Percentiles rank a stretch among this genome's conserved stretches.
phyloP scores from a whole-genome alignment of 2,888 invertebrate genomes.

The Adineta ricciae region DNA sequence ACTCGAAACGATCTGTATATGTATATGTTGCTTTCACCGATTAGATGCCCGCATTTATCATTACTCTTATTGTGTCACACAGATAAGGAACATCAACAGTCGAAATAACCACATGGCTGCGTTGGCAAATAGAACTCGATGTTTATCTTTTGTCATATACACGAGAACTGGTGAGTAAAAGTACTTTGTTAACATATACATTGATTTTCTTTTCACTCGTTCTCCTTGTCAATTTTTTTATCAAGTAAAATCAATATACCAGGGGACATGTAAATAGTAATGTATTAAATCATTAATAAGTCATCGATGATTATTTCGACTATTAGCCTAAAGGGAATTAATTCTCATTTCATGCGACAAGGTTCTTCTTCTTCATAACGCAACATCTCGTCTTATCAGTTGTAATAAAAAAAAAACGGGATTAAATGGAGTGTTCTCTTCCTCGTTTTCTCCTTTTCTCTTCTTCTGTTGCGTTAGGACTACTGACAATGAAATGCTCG shows the following conservation, averaged over 20 bases:
- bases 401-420: background rate
- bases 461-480: too few species aligned
- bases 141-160: background rate
- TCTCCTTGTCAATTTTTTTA: too few species aligned
- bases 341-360: background rate
- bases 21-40: background rate
- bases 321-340: background rate
- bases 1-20: background rate
- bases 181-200: background rate
- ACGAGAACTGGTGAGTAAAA: background rate
- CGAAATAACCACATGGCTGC: background rate
- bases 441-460: too few species aligned
- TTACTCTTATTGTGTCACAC: background rate
- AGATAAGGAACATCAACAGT: background rate
- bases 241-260: too few species aligned
- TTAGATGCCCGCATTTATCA: background rate
- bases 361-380: background rate
- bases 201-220: background rate
- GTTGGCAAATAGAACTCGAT: background rate
- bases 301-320: background rate
- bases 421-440: too few species aligned
- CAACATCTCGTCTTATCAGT: background rate
- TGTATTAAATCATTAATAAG: too few species aligned
- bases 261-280: too few species aligned
- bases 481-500: too few species aligned